These are phyloP conservation scores for Cyphomyrus plagiostoma DNA, from an alignment of 2,113 vertebrate genomes.

Conservation along the genomic window DNA sequence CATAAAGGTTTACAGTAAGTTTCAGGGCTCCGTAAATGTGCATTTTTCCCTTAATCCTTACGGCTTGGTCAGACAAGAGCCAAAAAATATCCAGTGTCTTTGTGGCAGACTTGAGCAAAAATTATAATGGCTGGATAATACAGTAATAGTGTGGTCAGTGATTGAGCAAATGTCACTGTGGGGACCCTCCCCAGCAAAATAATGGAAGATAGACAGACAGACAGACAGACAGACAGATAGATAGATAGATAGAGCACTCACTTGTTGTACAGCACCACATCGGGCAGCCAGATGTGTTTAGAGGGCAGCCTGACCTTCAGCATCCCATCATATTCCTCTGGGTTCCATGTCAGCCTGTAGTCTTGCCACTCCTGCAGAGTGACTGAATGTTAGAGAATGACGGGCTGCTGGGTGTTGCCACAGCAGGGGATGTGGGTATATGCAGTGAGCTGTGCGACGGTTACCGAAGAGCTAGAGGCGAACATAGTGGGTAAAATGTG, in stretches of 20 bases:
- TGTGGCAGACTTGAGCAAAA: neutral
- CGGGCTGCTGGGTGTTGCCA: neutral
- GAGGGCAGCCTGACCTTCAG: constrained; percentile 91
- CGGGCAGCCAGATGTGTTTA: constrained; percentile 97
- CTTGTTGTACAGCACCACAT: constrained; percentile 98
- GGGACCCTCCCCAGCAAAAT: neutral
- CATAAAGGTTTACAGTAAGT: neutral
- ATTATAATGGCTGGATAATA: neutral
- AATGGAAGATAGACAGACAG: neutral
- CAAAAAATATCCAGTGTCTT: neutral
- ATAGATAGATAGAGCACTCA: constrained; percentile 52
- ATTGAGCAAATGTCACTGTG: neutral
- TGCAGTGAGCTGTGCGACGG: neutral
- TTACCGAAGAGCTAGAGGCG: neutral
- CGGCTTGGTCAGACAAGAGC: neutral
- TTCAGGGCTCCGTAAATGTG: neutral
- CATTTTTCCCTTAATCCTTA: neutral
- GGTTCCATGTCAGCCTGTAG: constrained; percentile 87
- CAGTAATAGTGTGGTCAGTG: neutral
- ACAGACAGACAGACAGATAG: neutral
- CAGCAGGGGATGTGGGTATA: neutral
- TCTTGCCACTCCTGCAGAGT: constrained; percentile 88
- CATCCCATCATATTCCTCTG: constrained; percentile 92
- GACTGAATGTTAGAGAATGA: neutral
- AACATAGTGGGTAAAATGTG: neutral